Evolutionary conservation across 2,888 invertebrate species (phyloP).

Genomic region (Caenorhabditis afra): DNA sequence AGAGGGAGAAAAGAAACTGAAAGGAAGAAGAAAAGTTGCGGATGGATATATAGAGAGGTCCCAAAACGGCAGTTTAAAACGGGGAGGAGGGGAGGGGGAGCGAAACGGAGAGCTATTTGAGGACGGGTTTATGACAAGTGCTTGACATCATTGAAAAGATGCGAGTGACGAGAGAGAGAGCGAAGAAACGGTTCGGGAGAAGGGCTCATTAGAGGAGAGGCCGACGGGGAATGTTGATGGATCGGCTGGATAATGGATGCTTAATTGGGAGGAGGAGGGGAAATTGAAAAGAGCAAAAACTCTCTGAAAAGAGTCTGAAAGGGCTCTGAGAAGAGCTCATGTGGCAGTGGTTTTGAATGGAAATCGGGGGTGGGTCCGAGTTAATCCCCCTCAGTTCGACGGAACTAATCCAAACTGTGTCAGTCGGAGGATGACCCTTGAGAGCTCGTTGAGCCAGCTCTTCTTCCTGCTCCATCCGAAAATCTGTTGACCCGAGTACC

Average conservation of each 20-base stretch:
- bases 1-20: constrained; percentile 7
- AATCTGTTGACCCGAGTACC: constrained; percentile 15
- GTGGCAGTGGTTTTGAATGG: no score
- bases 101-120: constrained; percentile 41
- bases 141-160: constrained; percentile 53
- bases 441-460: constrained; percentile 6
- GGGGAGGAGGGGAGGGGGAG: constrained; percentile 1
- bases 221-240: constrained; percentile 28
- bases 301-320: background rate
- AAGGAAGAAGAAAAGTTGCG: constrained; percentile 16
- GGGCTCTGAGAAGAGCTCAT: background rate
- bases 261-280: constrained; percentile 11
- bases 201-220: constrained; percentile 20
- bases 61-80: constrained; percentile 37
- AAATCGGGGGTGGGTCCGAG: background rate
- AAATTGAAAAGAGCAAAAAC: background rate
- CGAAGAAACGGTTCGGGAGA: constrained; percentile 11
- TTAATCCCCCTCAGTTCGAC: background rate
- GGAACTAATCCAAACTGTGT: background rate
- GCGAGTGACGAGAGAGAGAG: background rate
- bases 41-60: constrained; percentile 24
- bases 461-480: background rate
- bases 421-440: constrained; percentile 3
- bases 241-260: constrained; percentile 30
- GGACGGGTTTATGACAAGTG: constrained; percentile 56